Evolutionary conservation across 2,888 invertebrate genomes (phyloP).

Genomic region (Limenitis camilla): DNA sequence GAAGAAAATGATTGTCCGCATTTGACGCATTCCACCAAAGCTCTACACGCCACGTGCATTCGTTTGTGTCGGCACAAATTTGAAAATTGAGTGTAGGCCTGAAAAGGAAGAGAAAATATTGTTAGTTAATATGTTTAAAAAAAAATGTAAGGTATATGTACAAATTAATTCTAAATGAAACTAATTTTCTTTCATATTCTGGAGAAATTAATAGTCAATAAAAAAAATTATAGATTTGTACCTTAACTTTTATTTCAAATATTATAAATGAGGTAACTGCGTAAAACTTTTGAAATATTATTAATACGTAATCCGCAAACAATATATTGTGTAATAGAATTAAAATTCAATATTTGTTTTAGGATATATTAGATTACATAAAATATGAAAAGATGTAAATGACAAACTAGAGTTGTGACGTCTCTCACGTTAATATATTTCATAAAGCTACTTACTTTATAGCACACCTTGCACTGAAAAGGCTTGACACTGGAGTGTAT

Average conservation of each 20-base stretch:
- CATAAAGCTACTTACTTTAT: conserved; percentile 78
- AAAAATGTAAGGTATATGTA: background rate
- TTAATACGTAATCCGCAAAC: no score
- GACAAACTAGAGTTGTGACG: no score
- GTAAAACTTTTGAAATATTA: no score
- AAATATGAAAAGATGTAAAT: no score
- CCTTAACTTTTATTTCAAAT: no score
- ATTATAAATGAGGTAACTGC: no score
- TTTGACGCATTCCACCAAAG: conserved; percentile 94
- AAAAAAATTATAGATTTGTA: no score
- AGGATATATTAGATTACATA: no score
- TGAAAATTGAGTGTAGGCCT: conserved; percentile 98
- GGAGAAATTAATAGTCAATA: no score
- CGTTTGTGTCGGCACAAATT: conserved; percentile 99
- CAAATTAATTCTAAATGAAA: background rate
- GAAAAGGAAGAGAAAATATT: conserved; percentile 47
- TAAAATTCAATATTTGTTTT: no score
- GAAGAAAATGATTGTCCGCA: conserved; percentile 95
- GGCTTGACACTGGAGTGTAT: conserved; percentile 99
- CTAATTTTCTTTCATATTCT: no score
- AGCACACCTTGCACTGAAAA: conserved; percentile 96
- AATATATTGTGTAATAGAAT: no score
- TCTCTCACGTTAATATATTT: background rate
- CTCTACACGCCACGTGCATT: conserved; percentile 97
- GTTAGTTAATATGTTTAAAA: background rate